Base-by-base conservation (phyloP, 2,113 vertebrate genomes). In the Morone saxatilis region DNA sequence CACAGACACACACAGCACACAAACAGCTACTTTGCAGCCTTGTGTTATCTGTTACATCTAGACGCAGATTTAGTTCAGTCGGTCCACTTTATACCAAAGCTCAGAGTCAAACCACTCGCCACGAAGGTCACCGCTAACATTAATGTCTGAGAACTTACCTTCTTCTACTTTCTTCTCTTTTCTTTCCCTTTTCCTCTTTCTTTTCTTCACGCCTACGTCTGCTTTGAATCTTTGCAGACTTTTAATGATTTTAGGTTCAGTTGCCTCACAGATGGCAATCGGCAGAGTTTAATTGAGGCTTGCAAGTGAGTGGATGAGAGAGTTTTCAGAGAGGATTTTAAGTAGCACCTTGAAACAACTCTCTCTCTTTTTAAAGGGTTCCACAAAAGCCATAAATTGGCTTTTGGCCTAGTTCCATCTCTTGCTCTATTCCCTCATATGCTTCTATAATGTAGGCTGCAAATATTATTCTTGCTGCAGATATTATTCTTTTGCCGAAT, bases 401-500 rank as follows among this genome's bases (percentile, higher is more conserved):
- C 77, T 89, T 90, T 78, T 90, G 85, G 84, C 81, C 80, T 54
- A 68, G 60, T 88, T 91, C 73, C 78, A 78, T 83, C 70, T 86
- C 69, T 56, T 25, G 13, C 76, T 82, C 38, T 57, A 20, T 61
- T 85, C 81, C 76, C 74, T 76, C 45, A 19, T 75, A 79, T 67
- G 73, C 76, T 69, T 68, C 77, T 76, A 61, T 80, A 85, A 88
- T 83, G 71, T 78, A 78, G 80, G 74, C 86, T 63, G 78, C 87
- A 91, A 90, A 85, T 90, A 80, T 84, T 85, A 87, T 73, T 91
- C 88, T 76, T 81, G 76, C 78, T 71, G 79, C 69, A 81, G 77
- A 91, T 90, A 88, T 92, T 86, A 87, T 80, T 88, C 90, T 88
- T 91, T 81, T 80, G 85, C 88, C 16, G 78, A 87, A 89, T 88